Evolutionary conservation across 2,888 invertebrate species (phyloP).

Genomic region (Itoplectis maculator): DNA sequence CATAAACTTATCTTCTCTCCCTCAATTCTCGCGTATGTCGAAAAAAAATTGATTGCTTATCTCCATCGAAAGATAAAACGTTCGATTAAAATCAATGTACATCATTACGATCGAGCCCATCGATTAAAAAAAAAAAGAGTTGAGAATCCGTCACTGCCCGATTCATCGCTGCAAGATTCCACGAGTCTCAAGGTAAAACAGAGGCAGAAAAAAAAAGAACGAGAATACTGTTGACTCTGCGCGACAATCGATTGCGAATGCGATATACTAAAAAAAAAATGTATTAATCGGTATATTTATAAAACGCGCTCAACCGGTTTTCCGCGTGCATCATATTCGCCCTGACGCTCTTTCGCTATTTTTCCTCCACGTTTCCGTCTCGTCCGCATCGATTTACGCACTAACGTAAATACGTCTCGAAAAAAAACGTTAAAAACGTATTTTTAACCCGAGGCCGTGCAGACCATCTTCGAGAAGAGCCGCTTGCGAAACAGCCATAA

Average conservation of each 20-base stretch:
- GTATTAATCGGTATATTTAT: constrained; percentile 33
- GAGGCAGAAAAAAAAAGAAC: constrained; percentile 30
- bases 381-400: neutral
- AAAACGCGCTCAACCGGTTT: constrained; percentile 47
- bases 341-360: neutral
- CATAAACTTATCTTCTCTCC: neutral
- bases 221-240: constrained; percentile 59
- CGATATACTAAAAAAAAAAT: constrained; percentile 42
- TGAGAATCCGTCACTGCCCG: neutral
- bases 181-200: constrained; percentile 40
- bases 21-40: neutral
- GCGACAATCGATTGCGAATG: constrained; percentile 39
- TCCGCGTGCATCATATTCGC: constrained; percentile 27
- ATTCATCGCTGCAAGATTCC: neutral
- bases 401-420: neutral
- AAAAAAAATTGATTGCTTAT: neutral
- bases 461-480: neutral
- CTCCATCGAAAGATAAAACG: neutral
- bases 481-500: neutral
- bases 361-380: constrained; percentile 1
- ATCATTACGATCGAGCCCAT: no score
- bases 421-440: neutral
- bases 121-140: neutral
- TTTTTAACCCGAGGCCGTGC: neutral
- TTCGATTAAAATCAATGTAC: no score